These are phyloP conservation scores for Salvelinus fontinalis DNA, from an alignment of 2,113 vertebrate species.

Conservation along the genomic window DNA sequence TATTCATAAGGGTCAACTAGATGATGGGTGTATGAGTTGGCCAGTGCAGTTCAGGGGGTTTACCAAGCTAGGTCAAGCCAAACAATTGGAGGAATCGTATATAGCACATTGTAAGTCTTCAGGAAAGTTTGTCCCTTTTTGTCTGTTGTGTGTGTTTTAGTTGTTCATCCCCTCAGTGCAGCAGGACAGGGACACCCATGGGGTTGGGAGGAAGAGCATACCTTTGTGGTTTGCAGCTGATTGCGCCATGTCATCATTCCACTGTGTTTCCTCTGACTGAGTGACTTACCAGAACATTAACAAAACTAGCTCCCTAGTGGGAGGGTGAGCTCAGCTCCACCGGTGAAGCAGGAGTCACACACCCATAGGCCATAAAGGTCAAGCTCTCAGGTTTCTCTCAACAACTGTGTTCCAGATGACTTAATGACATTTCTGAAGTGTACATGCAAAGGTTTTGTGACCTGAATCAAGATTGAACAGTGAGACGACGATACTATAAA, in stretches of 20 bases:
- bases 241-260: constrained; percentile 28
- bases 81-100: too few species aligned
- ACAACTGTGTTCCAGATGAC: constrained; percentile 6
- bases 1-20: too few species aligned
- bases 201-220: constrained; percentile 42
- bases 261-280: constrained; percentile 12
- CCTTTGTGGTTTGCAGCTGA: constrained; percentile 44
- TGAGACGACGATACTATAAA: too few species aligned
- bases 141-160: constrained; percentile 1
- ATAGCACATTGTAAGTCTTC: background rate
- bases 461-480: too few species aligned
- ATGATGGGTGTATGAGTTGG: too few species aligned
- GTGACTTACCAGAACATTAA: constrained; percentile 22
- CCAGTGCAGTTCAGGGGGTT: too few species aligned
- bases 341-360: constrained; percentile 43
- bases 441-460: too few species aligned
- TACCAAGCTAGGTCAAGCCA: too few species aligned
- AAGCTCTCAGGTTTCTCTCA: constrained; percentile 13
- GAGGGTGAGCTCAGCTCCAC: constrained; percentile 27
- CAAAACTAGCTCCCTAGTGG: constrained; percentile 20
- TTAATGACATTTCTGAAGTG: background rate
- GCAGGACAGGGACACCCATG: constrained; percentile 12
- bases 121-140: too few species aligned
- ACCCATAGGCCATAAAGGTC: constrained; percentile 47
- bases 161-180: constrained; percentile 18